These are phyloP conservation scores for Porites cylindrica DNA, from an alignment of 92 coral and sea anemone species.

Conservation along the genomic window DNA sequence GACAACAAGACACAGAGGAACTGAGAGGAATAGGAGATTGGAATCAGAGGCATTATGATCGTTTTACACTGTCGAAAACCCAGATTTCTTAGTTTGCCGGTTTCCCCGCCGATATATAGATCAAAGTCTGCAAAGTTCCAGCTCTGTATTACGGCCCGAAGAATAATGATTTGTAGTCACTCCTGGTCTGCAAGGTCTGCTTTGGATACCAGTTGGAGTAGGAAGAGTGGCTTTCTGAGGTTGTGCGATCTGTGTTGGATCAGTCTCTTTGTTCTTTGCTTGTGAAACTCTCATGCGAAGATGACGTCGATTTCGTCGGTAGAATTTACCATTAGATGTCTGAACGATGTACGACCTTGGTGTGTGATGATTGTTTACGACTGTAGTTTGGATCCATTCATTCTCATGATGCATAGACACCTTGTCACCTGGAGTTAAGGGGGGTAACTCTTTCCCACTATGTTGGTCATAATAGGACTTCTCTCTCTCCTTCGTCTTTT, in stretches of 20 bases:
- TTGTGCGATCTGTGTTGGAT: neutral
- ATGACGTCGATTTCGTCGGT: too few relatives aligned
- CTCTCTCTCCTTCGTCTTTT: conserved; percentile 19
- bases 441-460: conserved; percentile 54
- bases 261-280: neutral
- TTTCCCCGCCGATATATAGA: too few relatives aligned
- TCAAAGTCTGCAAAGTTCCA: too few relatives aligned
- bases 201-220: neutral
- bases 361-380: conserved; percentile 23
- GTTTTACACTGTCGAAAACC: too few relatives aligned
- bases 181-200: neutral
- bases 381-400: conserved; percentile 72
- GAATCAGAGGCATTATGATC: too few relatives aligned
- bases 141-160: too few relatives aligned
- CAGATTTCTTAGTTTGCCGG: too few relatives aligned
- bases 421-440: conserved; percentile 41
- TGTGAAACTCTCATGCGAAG: neutral
- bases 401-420: conserved; percentile 61
- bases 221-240: neutral
- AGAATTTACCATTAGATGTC: conserved; percentile 39
- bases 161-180: neutral
- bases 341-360: conserved; percentile 67
- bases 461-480: conserved; percentile 43
- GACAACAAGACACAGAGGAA: too few relatives aligned
- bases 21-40: too few relatives aligned